phyloP scores from a whole-genome alignment of 1,140 invertebrate genomes.

The Branchinecta lindahli region DNA sequence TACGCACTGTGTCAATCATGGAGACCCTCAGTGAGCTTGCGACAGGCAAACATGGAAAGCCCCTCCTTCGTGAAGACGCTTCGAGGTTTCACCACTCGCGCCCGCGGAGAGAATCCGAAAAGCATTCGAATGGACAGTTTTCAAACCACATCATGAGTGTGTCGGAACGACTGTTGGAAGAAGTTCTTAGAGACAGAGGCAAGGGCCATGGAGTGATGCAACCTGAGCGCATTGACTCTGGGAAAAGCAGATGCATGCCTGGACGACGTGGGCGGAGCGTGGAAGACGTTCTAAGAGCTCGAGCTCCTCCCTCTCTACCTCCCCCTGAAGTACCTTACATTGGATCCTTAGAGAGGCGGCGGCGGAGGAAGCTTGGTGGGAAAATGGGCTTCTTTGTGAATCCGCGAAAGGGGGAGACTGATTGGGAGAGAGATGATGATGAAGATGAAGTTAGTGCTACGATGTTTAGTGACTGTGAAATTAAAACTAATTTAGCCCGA shows the following conservation, averaged over 20 bases:
- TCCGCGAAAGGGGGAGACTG: constrained; percentile 19
- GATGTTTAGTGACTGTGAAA: background rate
- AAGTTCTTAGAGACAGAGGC: background rate
- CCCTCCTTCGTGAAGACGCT: constrained; percentile 19
- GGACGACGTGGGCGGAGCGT: constrained; percentile 16
- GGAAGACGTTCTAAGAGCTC: constrained; percentile 16
- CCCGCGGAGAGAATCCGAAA: constrained; percentile 13
- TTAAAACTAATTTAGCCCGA: background rate
- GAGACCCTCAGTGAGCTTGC: constrained; percentile 27
- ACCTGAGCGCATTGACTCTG: background rate
- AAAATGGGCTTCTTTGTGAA: background rate
- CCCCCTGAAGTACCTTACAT: constrained; percentile 15
- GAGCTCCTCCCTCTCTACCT: constrained; percentile 1
- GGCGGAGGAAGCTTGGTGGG: constrained; percentile 14
- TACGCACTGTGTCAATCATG: constrained; percentile 26
- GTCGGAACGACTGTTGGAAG: background rate
- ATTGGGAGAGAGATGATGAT: constrained; percentile 20
- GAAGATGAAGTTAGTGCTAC: constrained; percentile 17
- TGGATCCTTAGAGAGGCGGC: constrained; percentile 18
- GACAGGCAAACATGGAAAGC: constrained; percentile 13
- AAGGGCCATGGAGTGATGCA: background rate
- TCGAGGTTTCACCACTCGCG: constrained; percentile 15
- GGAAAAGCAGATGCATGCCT: background rate
- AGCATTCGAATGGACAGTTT: background rate
- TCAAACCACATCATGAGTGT: background rate